Base-by-base conservation (phyloP, 2,797 vertebrate species). In the Sciurus carolinensis region DNA sequence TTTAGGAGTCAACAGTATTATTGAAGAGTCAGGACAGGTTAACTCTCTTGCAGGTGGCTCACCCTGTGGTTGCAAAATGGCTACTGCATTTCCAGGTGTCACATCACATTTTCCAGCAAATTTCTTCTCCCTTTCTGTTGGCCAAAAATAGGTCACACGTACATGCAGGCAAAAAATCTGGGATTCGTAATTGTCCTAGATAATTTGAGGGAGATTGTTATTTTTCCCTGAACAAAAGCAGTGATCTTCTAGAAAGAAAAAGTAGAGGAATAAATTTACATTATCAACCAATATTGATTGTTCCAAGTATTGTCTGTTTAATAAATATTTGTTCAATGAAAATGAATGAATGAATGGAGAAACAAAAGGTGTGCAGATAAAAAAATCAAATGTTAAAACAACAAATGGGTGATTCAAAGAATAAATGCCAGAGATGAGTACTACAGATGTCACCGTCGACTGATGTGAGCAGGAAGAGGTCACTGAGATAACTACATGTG, bases 181-280 rank as follows among this genome's bases (percentile, higher is more conserved):
- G 50, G 30, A 52, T 77, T 66, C 30, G 30, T 72, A 42, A 69
- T 36, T 75, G 9, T 47, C 44, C 71, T 82, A 42, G 36, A 26
- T 87, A 87, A 94, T 36, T 85, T 83, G 79, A 10, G 22, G 33
- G 36, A 80, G 28, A 9, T 36, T 17, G 0, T 52, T 39, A 69
- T 77, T 52, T 62, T 71, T 93, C 22, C 52, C 28, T 88, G 33
- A 93, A 86, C 44, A 82, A 93, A 93, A 67, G 64, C n/a, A 71
- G 13, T 24, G 10, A 44, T 92, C 17, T 83, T 20, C 42, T n/a
- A 91, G 59, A 57, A 64, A 71, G 52, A 94, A n/a, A 20, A 95
- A 73, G 12, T 28, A 85, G 39, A 69, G 20, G 47, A 73, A 87
- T 20, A 77, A 26, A 73, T 42, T 83, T 44, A 77, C n/a, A 22